phyloP scores from a whole-genome alignment of 2,113 vertebrate species.

The Oreochromis niloticus region DNA sequence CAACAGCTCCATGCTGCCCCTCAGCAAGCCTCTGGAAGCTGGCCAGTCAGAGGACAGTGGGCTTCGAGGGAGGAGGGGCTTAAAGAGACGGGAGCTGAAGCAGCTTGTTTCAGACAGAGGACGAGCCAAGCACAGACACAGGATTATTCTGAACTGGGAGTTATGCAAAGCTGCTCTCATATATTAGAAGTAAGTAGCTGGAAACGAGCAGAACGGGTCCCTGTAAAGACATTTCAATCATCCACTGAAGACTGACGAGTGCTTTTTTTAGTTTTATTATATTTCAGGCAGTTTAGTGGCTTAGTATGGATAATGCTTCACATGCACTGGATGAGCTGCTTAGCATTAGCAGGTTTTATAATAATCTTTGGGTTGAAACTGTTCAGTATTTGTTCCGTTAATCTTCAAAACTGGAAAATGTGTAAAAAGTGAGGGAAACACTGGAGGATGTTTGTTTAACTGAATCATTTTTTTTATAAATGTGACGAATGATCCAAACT shows the following conservation, averaged over 20 bases:
- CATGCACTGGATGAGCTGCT: background rate
- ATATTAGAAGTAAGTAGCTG: background rate
- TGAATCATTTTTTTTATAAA: background rate
- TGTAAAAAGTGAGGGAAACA: background rate
- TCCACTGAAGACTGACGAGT: background rate
- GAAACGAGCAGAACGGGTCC: background rate
- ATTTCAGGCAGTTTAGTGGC: background rate
- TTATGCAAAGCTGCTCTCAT: background rate
- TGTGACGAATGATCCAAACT: background rate
- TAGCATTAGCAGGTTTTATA: background rate
- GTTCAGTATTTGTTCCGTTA: background rate
- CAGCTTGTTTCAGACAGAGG: background rate
- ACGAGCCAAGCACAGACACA: background rate
- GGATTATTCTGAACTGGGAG: background rate
- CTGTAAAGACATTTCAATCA: background rate
- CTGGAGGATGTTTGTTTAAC: background rate
- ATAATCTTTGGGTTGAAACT: background rate
- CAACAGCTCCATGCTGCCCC: background rate
- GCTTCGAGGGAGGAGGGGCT: background rate
- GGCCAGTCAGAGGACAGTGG: background rate
- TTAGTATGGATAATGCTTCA: background rate
- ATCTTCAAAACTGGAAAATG: background rate
- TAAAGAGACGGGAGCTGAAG: background rate
- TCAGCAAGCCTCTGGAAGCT: background rate
- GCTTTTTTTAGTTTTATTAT: background rate